Evolutionary conservation across 2,113 vertebrate genomes (phyloP).

Genomic region (Tauraco erythrolophus): DNA sequence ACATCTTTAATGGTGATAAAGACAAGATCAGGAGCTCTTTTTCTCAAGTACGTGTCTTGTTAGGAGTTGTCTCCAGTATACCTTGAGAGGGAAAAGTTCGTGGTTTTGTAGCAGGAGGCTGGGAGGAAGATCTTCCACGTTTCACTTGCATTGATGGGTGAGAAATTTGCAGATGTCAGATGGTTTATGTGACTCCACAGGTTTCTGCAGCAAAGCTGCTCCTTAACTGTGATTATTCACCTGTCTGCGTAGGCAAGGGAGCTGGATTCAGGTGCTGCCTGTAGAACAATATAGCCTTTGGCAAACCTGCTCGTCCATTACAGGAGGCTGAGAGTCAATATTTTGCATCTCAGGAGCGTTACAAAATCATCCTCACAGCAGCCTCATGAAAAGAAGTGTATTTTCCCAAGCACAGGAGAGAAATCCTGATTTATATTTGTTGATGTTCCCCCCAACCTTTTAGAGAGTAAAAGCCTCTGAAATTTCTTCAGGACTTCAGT

Average conservation of each 20-base stretch:
- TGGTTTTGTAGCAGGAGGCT: not conserved
- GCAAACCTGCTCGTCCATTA: not conserved
- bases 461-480: slow-evolving; percentile 53
- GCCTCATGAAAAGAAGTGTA: not conserved
- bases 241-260: not conserved
- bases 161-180: not conserved
- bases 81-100: not conserved
- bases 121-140: not conserved
- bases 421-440: not conserved
- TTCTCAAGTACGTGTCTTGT: slow-evolving; percentile 73
- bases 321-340: not conserved
- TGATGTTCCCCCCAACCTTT: not conserved
- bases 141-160: not conserved
- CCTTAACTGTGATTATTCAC: not conserved
- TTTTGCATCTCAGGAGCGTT: not conserved
- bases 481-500: slow-evolving; percentile 27
- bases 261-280: not conserved
- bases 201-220: not conserved
- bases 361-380: not conserved
- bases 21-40: slow-evolving; percentile 20
- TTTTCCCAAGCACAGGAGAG: not conserved
- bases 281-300: not conserved
- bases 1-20: slow-evolving; percentile 73
- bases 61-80: not conserved
- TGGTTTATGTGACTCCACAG: not conserved